Evolutionary conservation across 2,888 invertebrate genomes (phyloP).

Genomic region (Meteorus cinctellus): DNA sequence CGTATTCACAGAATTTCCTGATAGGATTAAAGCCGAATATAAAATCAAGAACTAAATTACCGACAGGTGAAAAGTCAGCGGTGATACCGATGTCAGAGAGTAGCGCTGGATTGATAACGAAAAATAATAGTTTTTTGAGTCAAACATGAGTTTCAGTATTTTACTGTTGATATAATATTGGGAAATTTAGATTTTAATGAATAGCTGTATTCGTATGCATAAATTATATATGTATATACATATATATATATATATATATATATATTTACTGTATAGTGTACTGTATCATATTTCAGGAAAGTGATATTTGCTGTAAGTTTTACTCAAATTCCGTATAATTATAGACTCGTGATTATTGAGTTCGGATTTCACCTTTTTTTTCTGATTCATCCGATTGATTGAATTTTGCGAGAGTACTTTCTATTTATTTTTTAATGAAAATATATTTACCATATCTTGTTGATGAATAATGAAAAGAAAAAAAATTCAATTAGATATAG

Average conservation of each 20-base stretch:
- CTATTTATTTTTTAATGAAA: background rate
- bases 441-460: background rate
- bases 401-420: background rate
- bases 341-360: background rate
- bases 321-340: slow-evolving; percentile 22
- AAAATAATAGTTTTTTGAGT: slow-evolving; percentile 71
- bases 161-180: slow-evolving; percentile 30
- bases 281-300: slow-evolving; percentile 41
- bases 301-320: slow-evolving; percentile 52
- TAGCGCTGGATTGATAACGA: slow-evolving; percentile 72
- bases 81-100: slow-evolving; percentile 75
- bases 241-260: slow-evolving; percentile 11
- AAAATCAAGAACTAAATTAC: slow-evolving; percentile 71
- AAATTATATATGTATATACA: slow-evolving; percentile 25
- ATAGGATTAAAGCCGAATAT: slow-evolving; percentile 75
- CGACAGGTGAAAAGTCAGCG: slow-evolving; percentile 72
- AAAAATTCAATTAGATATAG: background rate
- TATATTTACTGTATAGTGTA: slow-evolving; percentile 33
- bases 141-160: slow-evolving; percentile 60
- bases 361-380: background rate
- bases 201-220: slow-evolving; percentile 21
- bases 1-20: slow-evolving; percentile 72
- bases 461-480: background rate
- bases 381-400: background rate
- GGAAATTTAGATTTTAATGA: slow-evolving; percentile 40